Conservation (phyloP, 2,888 invertebrate species). For the Cantharis nigra region DNA sequence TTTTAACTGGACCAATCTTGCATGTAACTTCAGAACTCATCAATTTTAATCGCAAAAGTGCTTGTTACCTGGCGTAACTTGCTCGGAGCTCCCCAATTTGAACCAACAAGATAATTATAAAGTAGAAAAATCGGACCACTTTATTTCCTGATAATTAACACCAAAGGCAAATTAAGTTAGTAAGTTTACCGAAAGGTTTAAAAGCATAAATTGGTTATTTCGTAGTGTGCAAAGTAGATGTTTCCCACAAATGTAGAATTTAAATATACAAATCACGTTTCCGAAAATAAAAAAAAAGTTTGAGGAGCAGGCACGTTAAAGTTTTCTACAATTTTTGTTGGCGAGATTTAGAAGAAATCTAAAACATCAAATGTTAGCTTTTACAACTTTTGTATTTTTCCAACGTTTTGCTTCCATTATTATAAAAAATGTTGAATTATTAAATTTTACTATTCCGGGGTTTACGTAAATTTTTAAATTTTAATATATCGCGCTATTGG, state of each 20-base stretch:
- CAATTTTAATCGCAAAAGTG: neutral
- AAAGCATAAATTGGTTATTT: slow-evolving; percentile 1
- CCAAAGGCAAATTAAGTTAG: slow-evolving; percentile 15
- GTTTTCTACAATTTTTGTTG: slow-evolving; percentile 24
- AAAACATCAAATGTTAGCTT: neutral
- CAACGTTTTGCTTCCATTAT: neutral
- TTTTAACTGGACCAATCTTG: slow-evolving; percentile 10
- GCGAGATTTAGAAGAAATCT: slow-evolving; percentile 26
- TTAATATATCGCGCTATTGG: neutral
- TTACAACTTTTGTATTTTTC: slow-evolving; percentile 4
- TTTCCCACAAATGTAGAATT: slow-evolving; percentile 20
- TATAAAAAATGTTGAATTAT: neutral
- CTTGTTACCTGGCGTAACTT: neutral
- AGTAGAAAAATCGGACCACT: slow-evolving; percentile 8
- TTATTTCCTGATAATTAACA: slow-evolving; percentile 13
- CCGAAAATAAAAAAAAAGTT: slow-evolving; percentile 28
- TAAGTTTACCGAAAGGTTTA: slow-evolving; percentile 7
- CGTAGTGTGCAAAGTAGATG: slow-evolving; percentile 8
- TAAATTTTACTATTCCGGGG: neutral
- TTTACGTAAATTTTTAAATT: neutral
- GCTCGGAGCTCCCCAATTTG: neutral
- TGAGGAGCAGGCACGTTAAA: slow-evolving; percentile 13
- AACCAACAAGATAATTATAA: too few species aligned
- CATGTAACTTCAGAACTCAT: neutral
- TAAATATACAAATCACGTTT: slow-evolving; percentile 30